These are phyloP conservation scores for Dicrurus megarhynchus DNA, from an alignment of 2,113 vertebrate genomes.

Conservation along the genomic window DNA sequence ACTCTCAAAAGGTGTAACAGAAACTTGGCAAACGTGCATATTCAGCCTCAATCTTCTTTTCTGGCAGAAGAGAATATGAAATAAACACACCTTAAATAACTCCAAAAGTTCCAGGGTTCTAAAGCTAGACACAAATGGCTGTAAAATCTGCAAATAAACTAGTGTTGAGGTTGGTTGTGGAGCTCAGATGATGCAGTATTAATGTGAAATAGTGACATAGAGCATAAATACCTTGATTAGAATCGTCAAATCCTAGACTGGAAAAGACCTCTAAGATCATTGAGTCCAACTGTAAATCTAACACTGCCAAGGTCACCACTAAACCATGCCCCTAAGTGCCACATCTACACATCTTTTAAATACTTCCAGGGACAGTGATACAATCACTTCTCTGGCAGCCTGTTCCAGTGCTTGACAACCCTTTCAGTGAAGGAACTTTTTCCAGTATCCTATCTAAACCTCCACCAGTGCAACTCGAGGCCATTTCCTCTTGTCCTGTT, in stretches of 20 bases:
- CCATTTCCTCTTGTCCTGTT: not conserved
- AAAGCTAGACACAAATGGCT: not conserved
- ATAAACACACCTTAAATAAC: not conserved
- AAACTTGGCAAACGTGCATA: not conserved
- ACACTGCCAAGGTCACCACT: rapidly evolving
- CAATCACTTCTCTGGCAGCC: not conserved
- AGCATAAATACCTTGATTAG: not conserved
- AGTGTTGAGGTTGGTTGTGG: not conserved
- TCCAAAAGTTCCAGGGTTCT: not conserved
- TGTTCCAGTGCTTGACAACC: not conserved
- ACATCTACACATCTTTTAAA: not conserved
- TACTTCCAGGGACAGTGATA: not conserved
- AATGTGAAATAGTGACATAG: not conserved
- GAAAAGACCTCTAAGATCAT: not conserved
- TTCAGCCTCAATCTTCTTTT: not conserved
- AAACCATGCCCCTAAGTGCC: not conserved
- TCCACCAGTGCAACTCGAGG: not conserved
- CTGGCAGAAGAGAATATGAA: not conserved
- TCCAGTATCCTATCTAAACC: not conserved
- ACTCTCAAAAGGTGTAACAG: not conserved
- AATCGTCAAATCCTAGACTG: not conserved
- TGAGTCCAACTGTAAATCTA: not conserved
- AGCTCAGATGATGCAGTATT: not conserved
- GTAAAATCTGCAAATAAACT: not conserved
- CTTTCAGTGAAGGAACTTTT: not conserved